A percentile compares a stretch with the other conserved stretches of the same genome.
Evolutionary conservation across 1,140 invertebrate species (phyloP).

Genomic region (Drosophila varians): DNA sequence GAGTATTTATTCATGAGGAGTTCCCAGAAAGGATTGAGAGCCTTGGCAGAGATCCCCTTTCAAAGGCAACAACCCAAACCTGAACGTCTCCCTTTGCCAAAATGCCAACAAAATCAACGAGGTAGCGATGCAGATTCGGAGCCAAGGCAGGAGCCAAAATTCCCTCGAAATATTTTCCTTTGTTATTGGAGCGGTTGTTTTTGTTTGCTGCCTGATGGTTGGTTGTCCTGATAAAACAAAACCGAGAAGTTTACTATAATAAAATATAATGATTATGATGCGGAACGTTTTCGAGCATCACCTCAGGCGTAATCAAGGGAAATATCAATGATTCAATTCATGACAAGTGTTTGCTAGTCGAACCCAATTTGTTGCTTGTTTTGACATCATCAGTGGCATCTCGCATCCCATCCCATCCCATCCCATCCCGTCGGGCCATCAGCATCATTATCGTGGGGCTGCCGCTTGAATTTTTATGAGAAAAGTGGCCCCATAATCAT

Average conservation of each 20-base stretch:
- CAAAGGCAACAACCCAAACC: slow-evolving; percentile 15
- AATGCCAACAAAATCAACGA: slow-evolving; percentile 14
- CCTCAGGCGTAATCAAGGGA: slow-evolving; percentile 57
- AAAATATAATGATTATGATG: slow-evolving; percentile 76
- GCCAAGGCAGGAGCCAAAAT: background rate
- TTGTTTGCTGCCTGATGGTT: background rate
- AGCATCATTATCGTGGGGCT: slow-evolving; percentile 54
- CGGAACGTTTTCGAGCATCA: slow-evolving; percentile 21
- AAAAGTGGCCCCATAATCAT: slow-evolving; percentile 77
- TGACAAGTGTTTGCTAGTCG: slow-evolving; percentile 60
- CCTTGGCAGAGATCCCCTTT: slow-evolving; percentile 14
- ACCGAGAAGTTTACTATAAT: slow-evolving; percentile 56
- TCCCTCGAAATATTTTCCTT: slow-evolving; percentile 15
- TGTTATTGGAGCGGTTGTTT: slow-evolving; percentile 14
- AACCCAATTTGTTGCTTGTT: slow-evolving; percentile 75
- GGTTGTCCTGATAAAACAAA: slow-evolving; percentile 36
- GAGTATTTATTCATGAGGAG: slow-evolving; percentile 4
- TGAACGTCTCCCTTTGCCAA: background rate
- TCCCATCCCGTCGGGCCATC: slow-evolving; percentile 26
- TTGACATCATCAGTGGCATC: slow-evolving; percentile 66
- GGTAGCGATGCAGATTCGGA: background rate
- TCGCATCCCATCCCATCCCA: slow-evolving; percentile 25
- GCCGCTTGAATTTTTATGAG: slow-evolving; percentile 78
- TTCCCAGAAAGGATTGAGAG: slow-evolving; percentile 22
- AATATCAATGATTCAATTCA: slow-evolving; percentile 77